Evolutionary conservation across 2,797 vertebrate genomes (phyloP).

Genomic region (Enteromius mattozi): DNA sequence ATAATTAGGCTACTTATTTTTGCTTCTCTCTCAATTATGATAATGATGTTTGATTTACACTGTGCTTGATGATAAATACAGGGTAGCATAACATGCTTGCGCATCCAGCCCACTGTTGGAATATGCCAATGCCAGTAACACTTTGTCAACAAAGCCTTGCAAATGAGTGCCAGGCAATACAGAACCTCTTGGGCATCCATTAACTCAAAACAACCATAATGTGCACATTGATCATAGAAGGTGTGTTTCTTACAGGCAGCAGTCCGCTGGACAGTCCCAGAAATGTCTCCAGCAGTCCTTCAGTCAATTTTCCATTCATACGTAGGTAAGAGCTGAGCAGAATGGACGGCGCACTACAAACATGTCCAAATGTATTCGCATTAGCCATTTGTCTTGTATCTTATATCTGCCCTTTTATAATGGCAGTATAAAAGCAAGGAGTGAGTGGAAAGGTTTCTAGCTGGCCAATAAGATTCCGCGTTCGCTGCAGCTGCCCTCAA

Average conservation of each 20-base stretch:
- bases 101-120: constrained; percentile 17
- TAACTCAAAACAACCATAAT: constrained; percentile 16
- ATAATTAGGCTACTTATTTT: constrained; percentile 22
- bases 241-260: constrained; percentile 81
- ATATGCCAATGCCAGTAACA: constrained; percentile 1
- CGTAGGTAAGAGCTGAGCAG: constrained; percentile 82
- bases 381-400: neutral
- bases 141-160: constrained; percentile 20
- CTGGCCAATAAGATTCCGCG: neutral
- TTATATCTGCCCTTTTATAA: constrained; percentile 15
- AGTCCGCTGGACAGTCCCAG: constrained; percentile 96
- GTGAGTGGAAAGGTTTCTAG: constrained; percentile 5
- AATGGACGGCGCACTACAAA: neutral
- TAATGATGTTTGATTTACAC: constrained; percentile 40
- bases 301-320: constrained; percentile 93
- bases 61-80: constrained; percentile 31
- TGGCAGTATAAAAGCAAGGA: neutral
- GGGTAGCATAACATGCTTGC: constrained; percentile 13
- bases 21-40: constrained; percentile 15
- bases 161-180: constrained; percentile 6
- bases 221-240: neutral
- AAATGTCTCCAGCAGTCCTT: constrained; percentile 86
- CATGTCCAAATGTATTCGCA: neutral
- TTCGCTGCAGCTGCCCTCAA: constrained; percentile 53
- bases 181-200: constrained; percentile 5